Evolutionary conservation across 2,113 vertebrate species (phyloP), one percentile per base, ranked within the genome.

Genomic region (Eulacestoma nigropectus): DNA sequence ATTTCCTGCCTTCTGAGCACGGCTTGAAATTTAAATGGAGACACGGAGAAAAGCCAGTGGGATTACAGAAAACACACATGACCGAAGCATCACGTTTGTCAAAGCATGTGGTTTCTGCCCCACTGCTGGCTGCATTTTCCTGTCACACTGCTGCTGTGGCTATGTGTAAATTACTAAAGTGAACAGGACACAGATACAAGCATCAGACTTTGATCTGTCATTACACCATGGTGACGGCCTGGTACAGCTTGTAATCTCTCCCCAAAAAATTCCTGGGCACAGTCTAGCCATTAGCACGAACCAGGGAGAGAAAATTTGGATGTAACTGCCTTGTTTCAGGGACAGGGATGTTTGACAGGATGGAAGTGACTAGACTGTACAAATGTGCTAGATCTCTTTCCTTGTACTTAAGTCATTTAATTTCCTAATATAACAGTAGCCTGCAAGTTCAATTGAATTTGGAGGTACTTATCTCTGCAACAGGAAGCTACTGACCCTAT

Each of bases 181-280:
- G 16, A 60, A 29, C 21, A 74, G 77, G 13, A 44, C n/a, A 16
- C 3, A n/a, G 26, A 55, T 30, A 42, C 16, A 25, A 44, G 17
- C 42, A n/a, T 8, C 55, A 46, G 25, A 53, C 35, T 29, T 42
- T 23, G 56, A 18, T 35, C 42, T 60, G 26, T 11, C 35, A 29
- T n/a, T 42, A 26, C 18, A 42, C 27, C 33, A 8, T 4, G 6
- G 13, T 14, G 69, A 47, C 6, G 11, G 29, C 47, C 44, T 55
- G 52, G 30, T 11, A 74, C 39, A 42, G 39, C 6, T 46, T 11
- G 15, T 11, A 32, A 6, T 33, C 8, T n/a, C 17, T 8, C 11
- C 2, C 2, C 1, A 0, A 37, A 42, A 73, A 44, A 62, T 3
- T 59, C 29, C 65, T 59, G 39, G 30, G n/a, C 8, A 14, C 8